These are phyloP conservation scores for Cottoperca gobio DNA, from an alignment of 2,797 vertebrate genomes.

Conservation along the genomic window DNA sequence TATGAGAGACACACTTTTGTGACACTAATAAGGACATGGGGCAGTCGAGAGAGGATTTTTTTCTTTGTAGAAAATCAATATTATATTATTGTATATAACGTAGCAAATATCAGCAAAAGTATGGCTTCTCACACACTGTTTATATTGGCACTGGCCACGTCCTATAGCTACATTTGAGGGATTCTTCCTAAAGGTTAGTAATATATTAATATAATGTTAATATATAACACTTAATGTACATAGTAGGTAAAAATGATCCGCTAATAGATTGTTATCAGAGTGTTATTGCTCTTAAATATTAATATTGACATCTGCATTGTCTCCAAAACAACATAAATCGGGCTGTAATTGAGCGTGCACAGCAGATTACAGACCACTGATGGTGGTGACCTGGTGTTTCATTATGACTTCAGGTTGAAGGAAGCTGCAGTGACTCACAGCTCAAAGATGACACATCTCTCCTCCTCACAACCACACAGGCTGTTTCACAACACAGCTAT, in stretches of 20 bases:
- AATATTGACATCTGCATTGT: not conserved
- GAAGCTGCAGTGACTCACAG: constrained; percentile 54
- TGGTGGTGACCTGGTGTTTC: constrained; percentile 15
- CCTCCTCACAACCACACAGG: constrained; percentile 47
- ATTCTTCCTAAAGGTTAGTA: not conserved
- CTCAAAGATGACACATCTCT: constrained; percentile 59
- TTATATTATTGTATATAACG: not conserved
- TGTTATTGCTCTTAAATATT: not conserved
- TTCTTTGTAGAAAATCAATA: not conserved
- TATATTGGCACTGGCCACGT: not conserved
- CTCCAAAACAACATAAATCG: no score
- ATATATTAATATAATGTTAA: not conserved
- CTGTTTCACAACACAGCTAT: constrained; percentile 40
- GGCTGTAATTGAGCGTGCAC: not conserved
- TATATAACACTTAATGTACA: not conserved
- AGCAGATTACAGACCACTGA: constrained; percentile 4
- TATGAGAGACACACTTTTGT: not conserved
- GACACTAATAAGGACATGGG: not conserved
- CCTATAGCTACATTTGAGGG: not conserved
- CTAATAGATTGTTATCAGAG: not conserved
- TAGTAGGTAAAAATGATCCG: not conserved
- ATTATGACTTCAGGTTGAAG: constrained; percentile 33
- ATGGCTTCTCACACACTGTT: not conserved
- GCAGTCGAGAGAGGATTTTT: not conserved
- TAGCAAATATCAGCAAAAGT: not conserved